Conservation (phyloP, 2,888 invertebrate species). For the Nomada lathburiana region DNA sequence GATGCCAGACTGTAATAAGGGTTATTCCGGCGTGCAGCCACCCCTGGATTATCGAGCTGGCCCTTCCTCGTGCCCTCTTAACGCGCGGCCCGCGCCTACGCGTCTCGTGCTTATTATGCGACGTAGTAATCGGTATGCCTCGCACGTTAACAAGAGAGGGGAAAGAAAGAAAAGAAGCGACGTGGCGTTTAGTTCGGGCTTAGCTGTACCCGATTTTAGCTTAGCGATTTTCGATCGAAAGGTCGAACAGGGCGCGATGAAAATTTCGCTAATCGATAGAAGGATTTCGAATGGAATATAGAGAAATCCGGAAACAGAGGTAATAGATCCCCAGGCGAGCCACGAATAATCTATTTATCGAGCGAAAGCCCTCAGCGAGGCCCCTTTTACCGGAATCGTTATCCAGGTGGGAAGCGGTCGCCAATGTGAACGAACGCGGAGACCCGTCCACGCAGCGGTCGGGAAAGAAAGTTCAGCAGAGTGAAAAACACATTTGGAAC, state of each 20-base stretch:
- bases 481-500: constrained; percentile 62
- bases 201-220: too few species aligned
- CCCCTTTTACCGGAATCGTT: neutral
- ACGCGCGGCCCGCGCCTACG: constrained; percentile 21
- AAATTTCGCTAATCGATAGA: neutral
- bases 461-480: constrained; percentile 47
- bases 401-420: too few species aligned
- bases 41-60: constrained; percentile 46
- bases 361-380: neutral
- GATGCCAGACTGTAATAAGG: constrained; percentile 67
- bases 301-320: too few species aligned
- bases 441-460: constrained; percentile 2
- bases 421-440: constrained; percentile 6
- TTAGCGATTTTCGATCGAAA: neutral
- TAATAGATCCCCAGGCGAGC: too few species aligned
- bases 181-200: constrained; percentile 3
- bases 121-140: constrained; percentile 29
- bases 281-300: too few species aligned
- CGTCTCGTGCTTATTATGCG: constrained; percentile 36
- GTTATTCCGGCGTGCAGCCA: constrained; percentile 52
- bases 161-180: constrained; percentile 8
- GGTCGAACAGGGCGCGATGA: too few species aligned
- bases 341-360: too few species aligned
- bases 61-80: constrained; percentile 20
- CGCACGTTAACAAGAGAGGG: constrained; percentile 2